phyloP scores from a whole-genome alignment of 2,113 vertebrate species.

The Heloderma charlesbogerti region DNA sequence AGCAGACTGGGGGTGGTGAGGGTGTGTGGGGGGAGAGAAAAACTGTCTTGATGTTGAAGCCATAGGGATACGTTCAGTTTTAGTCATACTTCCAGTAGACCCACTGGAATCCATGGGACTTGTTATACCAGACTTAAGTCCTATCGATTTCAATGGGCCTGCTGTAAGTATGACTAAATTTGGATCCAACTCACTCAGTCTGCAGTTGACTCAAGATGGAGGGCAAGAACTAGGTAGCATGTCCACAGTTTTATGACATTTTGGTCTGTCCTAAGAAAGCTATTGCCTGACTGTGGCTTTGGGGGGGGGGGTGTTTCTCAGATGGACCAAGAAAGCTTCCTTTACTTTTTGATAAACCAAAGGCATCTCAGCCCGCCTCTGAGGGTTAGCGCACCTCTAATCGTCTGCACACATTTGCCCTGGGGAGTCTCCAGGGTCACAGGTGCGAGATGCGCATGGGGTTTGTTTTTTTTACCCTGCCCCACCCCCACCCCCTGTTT shows the following conservation, averaged over 20 bases:
- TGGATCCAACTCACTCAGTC: no score
- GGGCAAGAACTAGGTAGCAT: no score
- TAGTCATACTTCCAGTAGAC: no score
- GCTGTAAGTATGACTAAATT: no score
- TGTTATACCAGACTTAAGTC: no score
- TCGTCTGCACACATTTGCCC: background rate
- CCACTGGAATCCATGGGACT: no score
- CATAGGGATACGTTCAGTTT: no score
- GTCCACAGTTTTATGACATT: background rate
- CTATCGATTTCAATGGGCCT: no score
- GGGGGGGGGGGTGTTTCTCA: background rate
- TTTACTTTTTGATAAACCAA: conserved; percentile 2
- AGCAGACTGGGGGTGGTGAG: no score
- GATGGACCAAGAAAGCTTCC: background rate
- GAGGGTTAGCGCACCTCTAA: background rate
- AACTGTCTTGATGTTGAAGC: no score
- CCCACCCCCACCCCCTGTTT: background rate
- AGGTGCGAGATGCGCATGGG: background rate
- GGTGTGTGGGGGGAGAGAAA: no score
- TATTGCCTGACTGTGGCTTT: background rate
- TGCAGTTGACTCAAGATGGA: no score
- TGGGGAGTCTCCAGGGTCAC: background rate
- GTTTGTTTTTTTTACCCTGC: conserved; percentile 1
- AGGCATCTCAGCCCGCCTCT: conserved; percentile 7
- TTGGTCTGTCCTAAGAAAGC: background rate